These are phyloP conservation scores for Athetis lepigone DNA, from an alignment of 2,888 invertebrate species.

Conservation along the genomic window DNA sequence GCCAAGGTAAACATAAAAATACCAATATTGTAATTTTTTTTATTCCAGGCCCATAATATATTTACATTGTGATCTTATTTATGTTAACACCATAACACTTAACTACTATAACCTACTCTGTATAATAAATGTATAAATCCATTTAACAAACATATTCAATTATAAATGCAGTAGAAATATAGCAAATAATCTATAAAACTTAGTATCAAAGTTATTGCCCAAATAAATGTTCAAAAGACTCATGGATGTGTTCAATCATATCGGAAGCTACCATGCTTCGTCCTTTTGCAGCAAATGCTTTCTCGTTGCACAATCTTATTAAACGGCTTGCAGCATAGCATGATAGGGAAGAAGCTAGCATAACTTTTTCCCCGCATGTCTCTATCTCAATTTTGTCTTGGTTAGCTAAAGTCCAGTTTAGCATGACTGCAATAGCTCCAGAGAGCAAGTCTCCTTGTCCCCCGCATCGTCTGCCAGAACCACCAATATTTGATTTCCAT, in stretches of 20 bases:
- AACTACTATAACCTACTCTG: not conserved
- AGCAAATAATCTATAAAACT: not conserved
- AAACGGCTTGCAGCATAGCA: slow-evolving; percentile 96
- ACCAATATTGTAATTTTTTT: not conserved
- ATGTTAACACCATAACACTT: slow-evolving; percentile 16
- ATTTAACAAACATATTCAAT: not conserved
- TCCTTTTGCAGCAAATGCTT: slow-evolving; percentile 94
- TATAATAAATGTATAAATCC: not conserved
- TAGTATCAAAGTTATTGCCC: slow-evolving; percentile 64
- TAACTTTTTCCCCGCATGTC: slow-evolving; percentile 72
- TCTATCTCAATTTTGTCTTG: slow-evolving; percentile 68
- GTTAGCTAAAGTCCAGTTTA: slow-evolving; percentile 93
- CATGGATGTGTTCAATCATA: slow-evolving; percentile 95
- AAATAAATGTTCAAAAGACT: slow-evolving; percentile 91
- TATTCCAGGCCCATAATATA: not conserved
- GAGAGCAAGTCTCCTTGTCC: slow-evolving; percentile 99
- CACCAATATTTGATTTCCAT: slow-evolving; percentile 92
- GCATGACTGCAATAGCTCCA: slow-evolving; percentile 96
- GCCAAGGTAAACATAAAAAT: slow-evolving; percentile 91
- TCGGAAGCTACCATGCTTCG: slow-evolving; percentile 96
- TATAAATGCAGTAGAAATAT: slow-evolving; percentile 16
- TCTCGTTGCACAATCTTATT: slow-evolving; percentile 94
- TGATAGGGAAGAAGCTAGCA: slow-evolving; percentile 92
- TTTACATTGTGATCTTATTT: not conserved
- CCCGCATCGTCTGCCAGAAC: slow-evolving; percentile 97